phyloP scores from a whole-genome alignment of 2,113 vertebrate genomes.

The Calypte anna region DNA sequence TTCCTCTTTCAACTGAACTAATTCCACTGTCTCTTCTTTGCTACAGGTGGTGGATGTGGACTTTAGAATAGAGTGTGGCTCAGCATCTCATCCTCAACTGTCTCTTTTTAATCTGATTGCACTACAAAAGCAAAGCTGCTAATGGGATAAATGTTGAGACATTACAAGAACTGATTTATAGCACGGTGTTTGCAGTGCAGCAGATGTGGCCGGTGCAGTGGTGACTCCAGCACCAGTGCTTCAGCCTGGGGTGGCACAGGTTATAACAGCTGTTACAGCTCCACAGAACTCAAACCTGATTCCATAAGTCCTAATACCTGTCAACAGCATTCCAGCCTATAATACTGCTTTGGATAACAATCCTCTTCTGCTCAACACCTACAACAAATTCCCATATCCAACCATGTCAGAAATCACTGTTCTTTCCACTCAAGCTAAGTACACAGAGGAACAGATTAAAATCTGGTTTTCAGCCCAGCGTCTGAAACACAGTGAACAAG shows the following conservation, averaged over 20 bases:
- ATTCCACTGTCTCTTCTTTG: slow-evolving; percentile 46
- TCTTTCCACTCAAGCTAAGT: slow-evolving; percentile 93
- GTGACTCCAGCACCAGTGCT: slow-evolving; percentile 81
- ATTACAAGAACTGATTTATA: slow-evolving; percentile 72
- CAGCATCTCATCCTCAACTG: slow-evolving; percentile 61
- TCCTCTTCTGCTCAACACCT: slow-evolving; percentile 90
- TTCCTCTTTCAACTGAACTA: slow-evolving; percentile 11
- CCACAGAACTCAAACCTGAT: slow-evolving; percentile 86
- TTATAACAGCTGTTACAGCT: slow-evolving; percentile 90
- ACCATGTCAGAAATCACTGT: slow-evolving; percentile 91
- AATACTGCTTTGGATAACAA: slow-evolving; percentile 94
- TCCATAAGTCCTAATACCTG: slow-evolving; percentile 94
- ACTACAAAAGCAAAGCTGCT: slow-evolving; percentile 79
- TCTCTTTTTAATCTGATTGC: slow-evolving; percentile 65
- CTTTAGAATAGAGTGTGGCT: slow-evolving; percentile 55
- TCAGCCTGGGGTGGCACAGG: slow-evolving; percentile 90
- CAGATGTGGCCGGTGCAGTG: slow-evolving; percentile 59
- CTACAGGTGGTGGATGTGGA: slow-evolving; percentile 64
- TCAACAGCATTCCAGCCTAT: slow-evolving; percentile 97
- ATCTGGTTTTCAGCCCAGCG: slow-evolving; percentile 98
- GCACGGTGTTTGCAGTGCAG: slow-evolving; percentile 50
- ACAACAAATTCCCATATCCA: slow-evolving; percentile 98
- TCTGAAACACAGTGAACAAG: slow-evolving; percentile 86
- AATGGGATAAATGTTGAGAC: slow-evolving; percentile 71
- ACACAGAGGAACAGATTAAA: slow-evolving; percentile 97